phyloP scores from a whole-genome alignment of 1,140 invertebrate species.

The Homarus americanus region DNA sequence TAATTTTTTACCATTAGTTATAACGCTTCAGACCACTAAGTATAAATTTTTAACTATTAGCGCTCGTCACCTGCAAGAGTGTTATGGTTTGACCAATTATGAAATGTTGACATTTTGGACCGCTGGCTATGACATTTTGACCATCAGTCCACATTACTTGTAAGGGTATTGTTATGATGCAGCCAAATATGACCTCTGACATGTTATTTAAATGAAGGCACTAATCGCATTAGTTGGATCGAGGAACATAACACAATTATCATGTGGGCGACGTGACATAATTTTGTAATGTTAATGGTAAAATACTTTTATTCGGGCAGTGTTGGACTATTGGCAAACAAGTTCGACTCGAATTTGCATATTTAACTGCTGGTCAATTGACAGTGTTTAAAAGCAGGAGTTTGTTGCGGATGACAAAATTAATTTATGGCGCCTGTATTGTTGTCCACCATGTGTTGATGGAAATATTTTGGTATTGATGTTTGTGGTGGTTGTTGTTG shows the following conservation, averaged over 20 bases:
- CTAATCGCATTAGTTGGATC: background rate
- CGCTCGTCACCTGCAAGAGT: too few relatives aligned
- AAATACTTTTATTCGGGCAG: constrained; percentile 6
- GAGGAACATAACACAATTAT: background rate
- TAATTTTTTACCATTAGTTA: too few relatives aligned
- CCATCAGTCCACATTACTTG: too few relatives aligned
- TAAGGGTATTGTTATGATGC: too few relatives aligned
- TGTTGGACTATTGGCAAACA: background rate
- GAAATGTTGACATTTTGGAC: too few relatives aligned
- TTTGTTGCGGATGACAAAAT: background rate
- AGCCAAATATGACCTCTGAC: background rate
- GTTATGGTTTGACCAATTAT: too few relatives aligned
- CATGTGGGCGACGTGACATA: background rate
- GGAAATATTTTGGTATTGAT: background rate
- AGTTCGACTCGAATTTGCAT: background rate
- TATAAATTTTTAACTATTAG: too few relatives aligned
- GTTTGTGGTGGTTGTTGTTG: background rate
- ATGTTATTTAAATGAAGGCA: background rate
- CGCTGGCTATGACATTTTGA: too few relatives aligned
- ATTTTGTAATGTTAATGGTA: background rate
- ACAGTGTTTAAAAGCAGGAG: constrained; percentile 7
- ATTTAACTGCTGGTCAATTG: constrained; percentile 9
- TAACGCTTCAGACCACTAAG: too few relatives aligned
- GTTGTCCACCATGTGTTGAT: background rate
- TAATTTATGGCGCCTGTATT: background rate